These are phyloP conservation scores for Gracilinanus agilis DNA, from an alignment of 2,113 vertebrate genomes.

Conservation along the genomic window DNA sequence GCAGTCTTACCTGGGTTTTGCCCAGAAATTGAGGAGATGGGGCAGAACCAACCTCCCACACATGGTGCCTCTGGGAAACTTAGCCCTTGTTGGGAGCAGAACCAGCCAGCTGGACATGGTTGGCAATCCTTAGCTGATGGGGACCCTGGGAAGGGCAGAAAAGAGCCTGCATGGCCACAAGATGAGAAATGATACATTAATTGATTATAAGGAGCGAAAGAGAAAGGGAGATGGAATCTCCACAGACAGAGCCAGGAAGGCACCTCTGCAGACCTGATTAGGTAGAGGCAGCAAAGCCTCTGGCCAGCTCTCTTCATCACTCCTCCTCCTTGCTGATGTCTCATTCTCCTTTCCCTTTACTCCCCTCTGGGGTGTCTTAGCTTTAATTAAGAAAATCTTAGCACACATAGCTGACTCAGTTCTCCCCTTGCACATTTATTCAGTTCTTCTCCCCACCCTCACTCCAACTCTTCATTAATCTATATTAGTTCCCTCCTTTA, in stretches of 20 bases:
- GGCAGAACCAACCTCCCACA: conserved; percentile 92
- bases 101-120: conserved; percentile 88
- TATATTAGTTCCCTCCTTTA: neutral
- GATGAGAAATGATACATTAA: neutral
- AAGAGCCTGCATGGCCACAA: conserved; percentile 84
- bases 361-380: neutral
- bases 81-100: conserved; percentile 89
- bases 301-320: neutral
- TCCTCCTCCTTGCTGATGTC: neutral
- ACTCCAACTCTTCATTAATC: neutral
- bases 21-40: conserved; percentile 85
- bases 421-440: neutral
- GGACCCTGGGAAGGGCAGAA: conserved; percentile 84
- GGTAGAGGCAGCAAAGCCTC: neutral
- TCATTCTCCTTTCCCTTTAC: neutral
- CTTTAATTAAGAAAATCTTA: neutral
- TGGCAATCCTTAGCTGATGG: conserved; percentile 85
- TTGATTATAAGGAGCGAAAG: neutral
- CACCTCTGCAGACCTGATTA: neutral
- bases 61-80: conserved; percentile 85
- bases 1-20: conserved; percentile 85
- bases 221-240: neutral
- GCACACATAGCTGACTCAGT: neutral
- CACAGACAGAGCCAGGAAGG: neutral
- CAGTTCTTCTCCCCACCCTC: neutral